These are phyloP conservation scores for Anthoscopus minutus DNA, from an alignment of 2,113 vertebrate genomes.

Conservation along the genomic window DNA sequence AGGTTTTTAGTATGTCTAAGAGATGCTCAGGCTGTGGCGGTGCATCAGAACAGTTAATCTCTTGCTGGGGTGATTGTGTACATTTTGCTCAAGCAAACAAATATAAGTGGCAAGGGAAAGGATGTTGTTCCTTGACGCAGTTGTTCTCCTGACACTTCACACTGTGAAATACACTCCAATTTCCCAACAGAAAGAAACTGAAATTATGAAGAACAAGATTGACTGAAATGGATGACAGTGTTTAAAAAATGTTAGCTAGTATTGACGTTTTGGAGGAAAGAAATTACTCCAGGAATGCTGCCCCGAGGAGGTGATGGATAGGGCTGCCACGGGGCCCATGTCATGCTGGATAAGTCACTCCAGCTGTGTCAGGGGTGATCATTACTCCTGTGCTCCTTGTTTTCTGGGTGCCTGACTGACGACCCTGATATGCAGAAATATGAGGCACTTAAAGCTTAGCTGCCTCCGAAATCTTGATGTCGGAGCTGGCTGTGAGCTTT, in stretches of 20 bases:
- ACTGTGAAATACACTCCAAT: not conserved
- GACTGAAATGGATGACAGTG: conserved; percentile 8
- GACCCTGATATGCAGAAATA: conserved; percentile 43
- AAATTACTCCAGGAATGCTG: not conserved
- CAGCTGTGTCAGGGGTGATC: conserved; percentile 22
- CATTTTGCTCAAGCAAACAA: not conserved
- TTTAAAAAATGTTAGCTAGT: conserved; percentile 16
- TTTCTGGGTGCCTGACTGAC: not conserved
- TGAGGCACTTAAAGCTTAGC: not conserved
- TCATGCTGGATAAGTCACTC: not conserved
- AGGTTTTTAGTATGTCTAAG: not conserved
- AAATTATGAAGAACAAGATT: conserved; percentile 2
- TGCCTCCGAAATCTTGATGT: not conserved
- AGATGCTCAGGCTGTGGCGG: not conserved
- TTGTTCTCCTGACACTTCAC: not conserved
- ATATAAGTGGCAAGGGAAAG: not conserved
- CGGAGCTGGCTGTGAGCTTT: not conserved
- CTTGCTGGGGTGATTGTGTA: not conserved
- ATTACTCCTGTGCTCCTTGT: not conserved
- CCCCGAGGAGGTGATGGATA: not conserved
- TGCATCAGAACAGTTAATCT: not conserved
- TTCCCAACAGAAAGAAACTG: not conserved
- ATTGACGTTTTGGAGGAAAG: not conserved
- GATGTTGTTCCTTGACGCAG: not conserved
- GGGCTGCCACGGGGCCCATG: not conserved